Base-by-base conservation (phyloP, 2,113 vertebrate species). In the Galeopterus variegatus region DNA sequence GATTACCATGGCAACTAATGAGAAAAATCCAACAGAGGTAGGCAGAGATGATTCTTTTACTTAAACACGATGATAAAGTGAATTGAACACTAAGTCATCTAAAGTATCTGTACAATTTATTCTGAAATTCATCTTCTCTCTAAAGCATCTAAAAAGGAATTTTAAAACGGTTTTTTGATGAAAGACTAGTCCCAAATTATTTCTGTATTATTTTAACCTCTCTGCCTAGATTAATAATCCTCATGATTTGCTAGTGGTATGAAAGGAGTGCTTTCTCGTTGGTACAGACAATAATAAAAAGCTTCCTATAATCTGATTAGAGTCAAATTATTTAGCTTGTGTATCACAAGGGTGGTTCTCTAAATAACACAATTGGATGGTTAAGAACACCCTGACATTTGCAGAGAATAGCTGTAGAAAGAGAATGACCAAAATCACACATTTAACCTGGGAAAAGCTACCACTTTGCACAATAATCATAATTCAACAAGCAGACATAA, bases 1-100 rank as follows among this genome's bases (percentile, higher is more conserved):
- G 75, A 87, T 95, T 72, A 50, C 88, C 72, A 97, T 69, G 54
- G 92, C 10, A 97, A 97, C 83, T 36, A n/a, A 23, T 92, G 23
- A 23, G 41, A 65, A 93, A 80, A 13, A 65, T 23, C 24, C 50
- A 85, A 10, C 33, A 95, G 18, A 94, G 83, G 65, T 5, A 86
- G 41, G 41, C 23, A 89, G 18, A 82, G 45, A 36, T 23, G 23
- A 75, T 86, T 89, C 19, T 90, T 73, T 77, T 86, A 86, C 15
- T 84, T 93, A 92, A 93, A 52, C 50, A 95, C 69, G 73, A 58
- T 80, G 64, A 89, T 33, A 75, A 90, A 96, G 50, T 60, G 33
- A 80, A 33, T 9, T 64, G 31, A 93, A 62, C 21, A 62, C 33
- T 26, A 70, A 70, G 24, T 69, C n/a, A 75, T 64, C 18, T 79